phyloP scores from a whole-genome alignment of 2,113 vertebrate species.

The Hoplias malabaricus region DNA sequence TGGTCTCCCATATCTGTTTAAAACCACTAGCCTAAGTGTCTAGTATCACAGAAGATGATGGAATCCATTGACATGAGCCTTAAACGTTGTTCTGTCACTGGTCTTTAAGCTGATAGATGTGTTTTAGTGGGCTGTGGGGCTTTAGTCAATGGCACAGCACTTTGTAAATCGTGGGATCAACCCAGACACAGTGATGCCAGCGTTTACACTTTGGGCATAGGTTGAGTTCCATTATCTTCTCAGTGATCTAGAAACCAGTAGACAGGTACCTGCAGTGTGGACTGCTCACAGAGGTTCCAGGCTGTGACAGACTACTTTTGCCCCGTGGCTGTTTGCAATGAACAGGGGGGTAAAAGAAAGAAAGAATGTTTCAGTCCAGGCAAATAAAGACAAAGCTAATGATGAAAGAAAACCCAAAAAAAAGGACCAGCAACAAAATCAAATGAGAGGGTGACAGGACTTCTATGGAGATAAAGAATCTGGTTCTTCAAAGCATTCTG shows the following conservation, averaged over 20 bases:
- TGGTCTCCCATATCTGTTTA: slow-evolving; percentile 19
- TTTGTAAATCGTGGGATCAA: slow-evolving; percentile 16
- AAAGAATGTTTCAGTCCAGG: slow-evolving; percentile 97
- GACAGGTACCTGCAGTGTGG: slow-evolving; percentile 98
- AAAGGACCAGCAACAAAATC: slow-evolving; percentile 85
- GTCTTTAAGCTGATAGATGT: neutral
- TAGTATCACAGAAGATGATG: slow-evolving; percentile 93
- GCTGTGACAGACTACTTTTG: slow-evolving; percentile 98
- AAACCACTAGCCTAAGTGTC: slow-evolving; percentile 73
- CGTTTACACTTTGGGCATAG: slow-evolving; percentile 59
- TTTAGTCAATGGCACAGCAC: neutral
- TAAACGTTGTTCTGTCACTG: slow-evolving; percentile 18
- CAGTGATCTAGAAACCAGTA: slow-evolving; percentile 92
- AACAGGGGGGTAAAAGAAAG: slow-evolving; percentile 99
- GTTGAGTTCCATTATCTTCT: slow-evolving; percentile 93
- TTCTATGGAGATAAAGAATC: slow-evolving; percentile 76
- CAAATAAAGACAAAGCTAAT: slow-evolving; percentile 98
- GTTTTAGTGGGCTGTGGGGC: neutral
- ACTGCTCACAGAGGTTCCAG: slow-evolving; percentile 97
- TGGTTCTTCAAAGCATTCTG: slow-evolving; percentile 78
- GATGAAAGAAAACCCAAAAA: slow-evolving; percentile 82
- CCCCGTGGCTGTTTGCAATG: slow-evolving; percentile 99
- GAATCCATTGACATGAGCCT: slow-evolving; percentile 80
- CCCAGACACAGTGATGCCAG: slow-evolving; percentile 20
- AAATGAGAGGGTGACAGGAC: slow-evolving; percentile 73